Evolutionary conservation across 2,797 vertebrate genomes (phyloP).

Genomic region (Melanotaenia boesemani): DNA sequence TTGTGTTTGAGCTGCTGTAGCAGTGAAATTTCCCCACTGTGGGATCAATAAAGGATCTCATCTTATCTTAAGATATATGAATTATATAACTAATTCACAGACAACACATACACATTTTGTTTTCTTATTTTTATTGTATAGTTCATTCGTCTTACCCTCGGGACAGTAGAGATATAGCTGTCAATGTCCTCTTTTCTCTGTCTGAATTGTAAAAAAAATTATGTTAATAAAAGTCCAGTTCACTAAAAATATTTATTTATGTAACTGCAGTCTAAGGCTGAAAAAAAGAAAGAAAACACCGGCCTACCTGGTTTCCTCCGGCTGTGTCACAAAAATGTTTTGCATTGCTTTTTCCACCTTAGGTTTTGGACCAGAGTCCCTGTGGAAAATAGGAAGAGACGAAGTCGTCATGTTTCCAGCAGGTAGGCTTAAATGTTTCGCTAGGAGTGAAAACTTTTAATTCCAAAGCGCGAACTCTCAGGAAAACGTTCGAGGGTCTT

Average conservation of each 20-base stretch:
- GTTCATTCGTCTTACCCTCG: conserved; percentile 65
- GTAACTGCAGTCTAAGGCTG: no score
- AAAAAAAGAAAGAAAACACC: background rate
- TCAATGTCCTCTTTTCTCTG: conserved; percentile 69
- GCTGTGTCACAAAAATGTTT: conserved; percentile 85
- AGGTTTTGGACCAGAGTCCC: conserved; percentile 69
- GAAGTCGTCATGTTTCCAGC: conserved; percentile 57
- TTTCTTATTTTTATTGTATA: background rate
- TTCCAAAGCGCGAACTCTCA: conserved; percentile 41
- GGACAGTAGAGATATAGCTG: conserved; percentile 75
- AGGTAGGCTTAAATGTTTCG: background rate
- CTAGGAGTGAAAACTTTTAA: conserved; percentile 23
- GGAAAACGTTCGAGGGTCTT: conserved; percentile 27
- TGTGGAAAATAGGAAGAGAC: conserved; percentile 47
- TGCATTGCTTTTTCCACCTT: conserved; percentile 73
- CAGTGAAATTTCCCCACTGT: no score
- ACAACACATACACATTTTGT: background rate
- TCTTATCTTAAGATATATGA: background rate
- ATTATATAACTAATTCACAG: background rate
- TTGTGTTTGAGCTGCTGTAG: no score
- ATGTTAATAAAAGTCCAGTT: conserved; percentile 10
- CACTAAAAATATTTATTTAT: background rate
- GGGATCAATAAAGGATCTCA: no score
- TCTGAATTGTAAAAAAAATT: conserved; percentile 40
- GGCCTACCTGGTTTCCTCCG: conserved; percentile 78